Conservation (phyloP, 2,113 vertebrate genomes). For the Neolamprologus longior region DNA sequence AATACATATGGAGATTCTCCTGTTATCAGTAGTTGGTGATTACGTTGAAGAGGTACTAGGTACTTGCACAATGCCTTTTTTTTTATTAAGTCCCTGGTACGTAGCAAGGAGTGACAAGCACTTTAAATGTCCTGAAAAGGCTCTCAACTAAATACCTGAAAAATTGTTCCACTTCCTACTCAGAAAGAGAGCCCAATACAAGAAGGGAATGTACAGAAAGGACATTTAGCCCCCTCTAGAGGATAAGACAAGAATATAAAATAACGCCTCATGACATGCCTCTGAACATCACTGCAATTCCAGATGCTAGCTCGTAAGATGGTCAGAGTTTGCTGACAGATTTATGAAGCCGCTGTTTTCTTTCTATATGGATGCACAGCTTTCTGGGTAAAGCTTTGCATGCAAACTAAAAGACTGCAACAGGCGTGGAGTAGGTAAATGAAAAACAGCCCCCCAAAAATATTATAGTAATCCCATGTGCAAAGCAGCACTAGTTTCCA, state of each 20-base stretch:
- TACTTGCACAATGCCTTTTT: background rate
- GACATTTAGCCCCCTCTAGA: conserved; percentile 61
- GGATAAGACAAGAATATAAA: conserved; percentile 10
- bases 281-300: background rate
- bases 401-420: background rate
- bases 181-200: background rate
- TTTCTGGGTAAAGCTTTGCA: background rate
- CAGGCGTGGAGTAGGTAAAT: background rate
- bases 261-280: background rate
- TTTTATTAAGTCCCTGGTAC: background rate
- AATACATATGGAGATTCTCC: background rate
- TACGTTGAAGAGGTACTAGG: background rate
- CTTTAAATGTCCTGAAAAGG: conserved; percentile 3
- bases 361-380: background rate
- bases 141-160: conserved; percentile 22
- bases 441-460: background rate
- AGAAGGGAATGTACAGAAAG: background rate
- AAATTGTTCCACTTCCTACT: conserved; percentile 8
- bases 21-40: conserved; percentile 25
- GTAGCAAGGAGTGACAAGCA: background rate
- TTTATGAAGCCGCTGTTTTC: background rate
- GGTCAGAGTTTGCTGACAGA: background rate
- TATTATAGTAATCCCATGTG: background rate
- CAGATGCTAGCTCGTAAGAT: background rate
- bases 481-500: background rate